Evolutionary conservation across 2,797 vertebrate genomes (phyloP), one percentile per base, ranked within the genome.

Genomic region (Euthynnus affinis): DNA sequence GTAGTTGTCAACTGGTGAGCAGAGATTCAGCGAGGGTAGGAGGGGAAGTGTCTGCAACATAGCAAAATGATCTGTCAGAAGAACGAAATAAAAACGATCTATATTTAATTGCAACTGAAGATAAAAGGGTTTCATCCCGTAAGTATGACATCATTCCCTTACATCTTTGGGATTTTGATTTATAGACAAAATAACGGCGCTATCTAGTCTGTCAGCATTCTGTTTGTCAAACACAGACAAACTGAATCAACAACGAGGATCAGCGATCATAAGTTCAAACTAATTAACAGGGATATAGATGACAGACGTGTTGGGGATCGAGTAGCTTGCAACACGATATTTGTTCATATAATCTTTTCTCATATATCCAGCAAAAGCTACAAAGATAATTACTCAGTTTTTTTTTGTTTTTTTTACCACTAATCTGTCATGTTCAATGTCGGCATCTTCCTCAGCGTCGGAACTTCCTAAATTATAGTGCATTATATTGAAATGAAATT

Each of bases 1-100:
- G 61, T 81, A 63, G 66, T 44, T 71, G 82, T 76, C 79, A 82
- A 51, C 34, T 6, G 58, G 63, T 37, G 77, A 48, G 60, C 44
- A 64, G 65, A 58, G 59, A 0, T 1, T 49, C 46, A 6, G 48
- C 10, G 67, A 48, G 57, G 67, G 69, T 1, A 15, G 20, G 14
- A 75, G 46, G 9, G 59, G 5, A 62, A 13, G 55, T 7, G 40
- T 57, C 51, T 13, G 0, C 7, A 76, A 78, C 59, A 18, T 65
- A 74, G 5, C 1, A 72, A 27, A 53, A n/a, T 1, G 32, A 48
- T 29, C 8, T 13, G 17, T 59, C 42, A 37, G 32, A 23, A 25
- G 42, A 74, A 20, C 40, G 0, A 22, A 61, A 67, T 9, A 3
- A 56, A 80, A 22, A 25, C 6, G 17, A 17, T 37, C 34, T 37